These are phyloP conservation scores for Tachycineta bicolor DNA, from an alignment of 2,113 vertebrate genomes.

Conservation along the genomic window DNA sequence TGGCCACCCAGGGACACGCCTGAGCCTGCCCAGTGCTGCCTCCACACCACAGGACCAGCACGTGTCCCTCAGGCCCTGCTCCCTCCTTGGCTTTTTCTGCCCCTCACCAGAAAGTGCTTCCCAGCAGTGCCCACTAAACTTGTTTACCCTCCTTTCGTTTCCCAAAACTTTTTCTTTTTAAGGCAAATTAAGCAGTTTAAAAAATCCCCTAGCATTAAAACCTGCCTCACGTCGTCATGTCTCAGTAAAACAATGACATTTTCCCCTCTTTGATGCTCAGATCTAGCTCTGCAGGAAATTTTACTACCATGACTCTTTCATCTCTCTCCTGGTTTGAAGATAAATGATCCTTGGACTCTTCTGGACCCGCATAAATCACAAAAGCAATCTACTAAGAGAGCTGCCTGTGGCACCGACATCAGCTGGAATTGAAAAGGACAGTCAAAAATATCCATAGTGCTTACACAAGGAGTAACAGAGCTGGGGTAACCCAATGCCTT, in stretches of 20 bases:
- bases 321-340: conserved; percentile 79
- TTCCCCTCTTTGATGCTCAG: conserved; percentile 73
- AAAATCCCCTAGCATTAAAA: conserved; percentile 66
- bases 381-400: conserved; percentile 78
- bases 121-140: neutral
- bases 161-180: neutral
- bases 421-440: conserved; percentile 66
- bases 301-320: conserved; percentile 74
- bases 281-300: conserved; percentile 72
- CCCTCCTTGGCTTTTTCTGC: neutral
- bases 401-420: conserved; percentile 69
- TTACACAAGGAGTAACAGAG: conserved; percentile 62
- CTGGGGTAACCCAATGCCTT: neutral
- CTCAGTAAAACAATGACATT: conserved; percentile 77
- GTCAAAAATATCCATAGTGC: conserved; percentile 71
- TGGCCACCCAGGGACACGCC: neutral
- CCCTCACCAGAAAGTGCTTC: neutral
- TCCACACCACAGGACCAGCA: neutral
- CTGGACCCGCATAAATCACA: conserved; percentile 79
- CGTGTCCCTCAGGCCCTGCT: rapidly evolving
- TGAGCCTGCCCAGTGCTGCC: neutral
- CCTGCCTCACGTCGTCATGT: conserved; percentile 66
- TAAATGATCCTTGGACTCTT: conserved; percentile 79
- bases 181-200: conserved; percentile 23
- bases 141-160: neutral